Percentiles rank a stretch among this genome's conserved stretches.
These are phyloP conservation scores for Gari tellinella DNA, from an alignment of 2,888 invertebrate species.

Conservation along the genomic window DNA sequence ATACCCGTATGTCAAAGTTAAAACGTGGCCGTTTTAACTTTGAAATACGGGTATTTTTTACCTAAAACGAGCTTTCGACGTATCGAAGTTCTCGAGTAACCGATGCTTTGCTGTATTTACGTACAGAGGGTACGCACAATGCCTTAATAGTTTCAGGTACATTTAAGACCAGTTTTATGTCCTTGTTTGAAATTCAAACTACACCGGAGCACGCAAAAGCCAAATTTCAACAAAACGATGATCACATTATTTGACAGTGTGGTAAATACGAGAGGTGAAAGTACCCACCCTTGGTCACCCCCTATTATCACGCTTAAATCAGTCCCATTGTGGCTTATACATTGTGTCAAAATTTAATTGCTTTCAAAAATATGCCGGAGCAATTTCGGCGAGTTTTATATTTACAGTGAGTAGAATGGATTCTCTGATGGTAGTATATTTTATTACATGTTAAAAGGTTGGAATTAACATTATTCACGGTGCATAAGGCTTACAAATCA, in stretches of 20 bases:
- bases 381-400: constrained; percentile 16
- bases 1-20: too few species aligned
- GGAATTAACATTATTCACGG: constrained; percentile 20
- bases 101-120: too few species aligned
- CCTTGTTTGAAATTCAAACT: constrained; percentile 41
- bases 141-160: constrained; percentile 33
- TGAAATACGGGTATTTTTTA: too few species aligned
- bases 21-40: too few species aligned
- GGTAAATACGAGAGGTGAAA: constrained; percentile 36
- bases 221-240: constrained; percentile 43
- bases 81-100: too few species aligned
- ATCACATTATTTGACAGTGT: constrained; percentile 33
- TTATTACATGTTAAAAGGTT: constrained; percentile 30
- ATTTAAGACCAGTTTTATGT: constrained; percentile 42
- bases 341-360: constrained; percentile 47
- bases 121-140: constrained; percentile 30
- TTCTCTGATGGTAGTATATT: constrained; percentile 17
- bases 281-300: constrained; percentile 36
- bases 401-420: not conserved
- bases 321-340: constrained; percentile 28
- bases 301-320: constrained; percentile 29
- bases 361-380: constrained; percentile 28
- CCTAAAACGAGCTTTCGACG: too few species aligned
- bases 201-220: constrained; percentile 40
- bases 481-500: constrained; percentile 13